Evolutionary conservation across 2,888 invertebrate genomes (phyloP).

Genomic region (Eutolmus rufibarbis): DNA sequence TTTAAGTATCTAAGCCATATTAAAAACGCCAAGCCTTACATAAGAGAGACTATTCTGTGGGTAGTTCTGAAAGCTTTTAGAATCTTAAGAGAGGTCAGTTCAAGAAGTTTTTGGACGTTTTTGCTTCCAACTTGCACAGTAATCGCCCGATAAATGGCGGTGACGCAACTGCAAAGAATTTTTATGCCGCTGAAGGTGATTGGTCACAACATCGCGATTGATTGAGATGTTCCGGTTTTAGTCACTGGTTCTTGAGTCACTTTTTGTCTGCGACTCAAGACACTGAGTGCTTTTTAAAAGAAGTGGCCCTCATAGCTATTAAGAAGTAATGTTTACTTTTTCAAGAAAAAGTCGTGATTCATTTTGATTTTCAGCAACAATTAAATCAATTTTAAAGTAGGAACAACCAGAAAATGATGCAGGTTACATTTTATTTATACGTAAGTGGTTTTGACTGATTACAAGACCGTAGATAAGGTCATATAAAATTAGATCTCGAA

Average conservation of each 20-base stretch:
- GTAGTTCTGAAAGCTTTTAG: neutral
- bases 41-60: neutral
- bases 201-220: neutral
- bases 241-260: slow-evolving; percentile 6
- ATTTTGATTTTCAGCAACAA: neutral
- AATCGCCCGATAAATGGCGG: neutral
- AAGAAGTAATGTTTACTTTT: neutral
- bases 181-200: neutral
- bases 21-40: neutral
- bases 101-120: neutral
- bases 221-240: slow-evolving; percentile 17
- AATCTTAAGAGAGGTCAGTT: neutral
- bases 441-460: too few species aligned
- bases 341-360: neutral
- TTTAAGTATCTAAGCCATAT: neutral
- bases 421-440: too few species aligned
- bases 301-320: neutral
- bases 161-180: slow-evolving; percentile 13
- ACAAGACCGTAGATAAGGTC: too few species aligned
- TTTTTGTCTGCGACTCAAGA: neutral
- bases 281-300: neutral
- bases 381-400: neutral
- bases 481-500: too few species aligned
- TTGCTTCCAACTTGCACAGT: neutral
- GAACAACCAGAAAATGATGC: neutral